A percentile compares a stretch with the other conserved stretches of the same genome.
phyloP scores from a whole-genome alignment of 2,888 invertebrate species.

The Plagodis pulveraria region DNA sequence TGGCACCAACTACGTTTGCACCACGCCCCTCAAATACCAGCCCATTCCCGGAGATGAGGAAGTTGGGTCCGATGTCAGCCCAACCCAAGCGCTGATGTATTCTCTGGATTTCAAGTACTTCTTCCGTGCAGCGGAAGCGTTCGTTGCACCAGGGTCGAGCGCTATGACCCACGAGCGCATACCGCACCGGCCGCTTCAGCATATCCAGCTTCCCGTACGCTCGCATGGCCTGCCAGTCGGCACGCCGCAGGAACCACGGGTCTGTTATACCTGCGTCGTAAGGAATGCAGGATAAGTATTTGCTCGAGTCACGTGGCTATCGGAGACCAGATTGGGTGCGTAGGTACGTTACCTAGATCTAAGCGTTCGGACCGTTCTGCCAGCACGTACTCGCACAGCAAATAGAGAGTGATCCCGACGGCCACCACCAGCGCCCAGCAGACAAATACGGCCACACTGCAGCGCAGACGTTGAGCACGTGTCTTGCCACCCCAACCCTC shows the following conservation, averaged over 20 bases:
- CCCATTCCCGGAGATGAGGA: slow-evolving; percentile 66
- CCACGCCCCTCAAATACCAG: slow-evolving; percentile 72
- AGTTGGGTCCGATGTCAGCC: slow-evolving; percentile 71
- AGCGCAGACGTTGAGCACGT: slow-evolving; percentile 46
- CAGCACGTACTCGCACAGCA: background rate
- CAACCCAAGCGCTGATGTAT: slow-evolving; percentile 5
- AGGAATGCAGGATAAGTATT: background rate
- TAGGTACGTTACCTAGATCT: slow-evolving; percentile 2
- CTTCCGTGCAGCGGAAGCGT: slow-evolving; percentile 2
- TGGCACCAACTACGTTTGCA: slow-evolving; percentile 62
- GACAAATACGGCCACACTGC: slow-evolving; percentile 75
- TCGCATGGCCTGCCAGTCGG: slow-evolving; percentile 51
- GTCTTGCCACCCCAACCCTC: background rate
- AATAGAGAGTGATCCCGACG: slow-evolving; percentile 33
- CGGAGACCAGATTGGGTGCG: too few relatives aligned
- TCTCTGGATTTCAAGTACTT: slow-evolving; percentile 7
- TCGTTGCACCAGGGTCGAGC: slow-evolving; percentile 1
- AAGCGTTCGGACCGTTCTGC: background rate
- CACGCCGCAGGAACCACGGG: slow-evolving; percentile 71
- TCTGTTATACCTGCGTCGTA: slow-evolving; percentile 1
- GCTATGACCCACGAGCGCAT: slow-evolving; percentile 1
- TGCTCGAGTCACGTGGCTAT: background rate
- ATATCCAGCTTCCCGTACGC: background rate
- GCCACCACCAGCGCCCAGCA: slow-evolving; percentile 73
- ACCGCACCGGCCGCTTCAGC: slow-evolving; percentile 1